Evolutionary conservation across 2,888 invertebrate genomes (phyloP).

Genomic region (Campoletis raptor): DNA sequence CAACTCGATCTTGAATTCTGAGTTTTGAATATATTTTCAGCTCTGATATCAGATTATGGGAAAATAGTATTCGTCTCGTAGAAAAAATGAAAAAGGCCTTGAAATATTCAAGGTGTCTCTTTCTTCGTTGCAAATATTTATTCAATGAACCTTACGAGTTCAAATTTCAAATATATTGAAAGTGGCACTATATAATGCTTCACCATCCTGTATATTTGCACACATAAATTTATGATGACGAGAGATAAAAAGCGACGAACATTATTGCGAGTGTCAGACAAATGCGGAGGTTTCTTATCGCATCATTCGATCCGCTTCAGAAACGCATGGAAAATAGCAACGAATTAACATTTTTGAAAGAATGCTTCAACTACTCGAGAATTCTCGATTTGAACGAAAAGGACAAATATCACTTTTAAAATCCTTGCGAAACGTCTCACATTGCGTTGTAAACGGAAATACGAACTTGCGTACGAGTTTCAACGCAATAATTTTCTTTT

Average conservation of each 20-base stretch:
- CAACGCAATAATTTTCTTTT: not conserved
- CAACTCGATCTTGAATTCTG: not conserved
- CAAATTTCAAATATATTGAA: not conserved
- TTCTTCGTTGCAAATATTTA: not conserved
- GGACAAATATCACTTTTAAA: not conserved
- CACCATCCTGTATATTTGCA: not conserved
- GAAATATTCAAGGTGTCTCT: not conserved
- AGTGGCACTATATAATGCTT: not conserved
- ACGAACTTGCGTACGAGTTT: not conserved
- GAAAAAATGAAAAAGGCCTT: not conserved
- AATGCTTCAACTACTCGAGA: not conserved
- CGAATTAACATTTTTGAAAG: not conserved
- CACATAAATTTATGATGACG: constrained; percentile 7
- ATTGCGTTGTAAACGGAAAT: not conserved
- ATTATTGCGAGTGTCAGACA: not conserved
- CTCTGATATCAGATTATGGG: not conserved
- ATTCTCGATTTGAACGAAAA: not conserved
- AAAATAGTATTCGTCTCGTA: not conserved
- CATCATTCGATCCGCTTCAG: not conserved
- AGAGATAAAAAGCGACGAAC: not conserved
- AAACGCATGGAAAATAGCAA: not conserved
- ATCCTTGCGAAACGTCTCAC: not conserved
- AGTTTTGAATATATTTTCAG: not conserved
- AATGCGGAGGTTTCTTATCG: constrained; percentile 1
- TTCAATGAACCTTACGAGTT: not conserved